A percentile compares a stretch with the other conserved stretches of the same genome.
Evolutionary conservation across 2,797 vertebrate genomes (phyloP).

Genomic region (Heterohyrax brucei): DNA sequence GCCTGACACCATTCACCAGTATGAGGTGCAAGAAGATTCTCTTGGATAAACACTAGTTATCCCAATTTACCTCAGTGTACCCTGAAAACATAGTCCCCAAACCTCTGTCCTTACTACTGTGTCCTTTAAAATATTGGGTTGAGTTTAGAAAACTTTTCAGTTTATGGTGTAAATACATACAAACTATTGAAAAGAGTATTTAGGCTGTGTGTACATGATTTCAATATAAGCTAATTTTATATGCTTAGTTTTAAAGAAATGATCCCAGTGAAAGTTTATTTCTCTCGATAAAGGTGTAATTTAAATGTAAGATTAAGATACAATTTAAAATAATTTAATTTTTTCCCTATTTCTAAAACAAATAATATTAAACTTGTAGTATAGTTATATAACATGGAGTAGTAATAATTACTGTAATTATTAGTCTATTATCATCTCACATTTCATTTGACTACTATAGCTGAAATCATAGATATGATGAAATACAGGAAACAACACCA

Average conservation of each 20-base stretch:
- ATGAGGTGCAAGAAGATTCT: no score
- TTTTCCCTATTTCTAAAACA: not conserved
- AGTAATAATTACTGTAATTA: not conserved
- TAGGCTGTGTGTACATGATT: not conserved
- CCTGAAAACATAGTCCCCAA: no score
- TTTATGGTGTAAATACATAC: no score
- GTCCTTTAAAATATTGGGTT: no score
- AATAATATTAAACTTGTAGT: not conserved
- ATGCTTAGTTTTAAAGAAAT: constrained; percentile 31
- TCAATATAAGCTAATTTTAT: constrained; percentile 11
- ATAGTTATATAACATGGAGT: not conserved
- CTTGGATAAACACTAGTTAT: no score
- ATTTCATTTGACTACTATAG: not conserved
- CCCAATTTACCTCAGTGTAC: no score
- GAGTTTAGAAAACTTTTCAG: no score
- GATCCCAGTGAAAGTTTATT: not conserved
- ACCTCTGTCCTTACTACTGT: no score
- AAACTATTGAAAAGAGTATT: not conserved
- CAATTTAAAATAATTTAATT: not conserved
- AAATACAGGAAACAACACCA: not conserved
- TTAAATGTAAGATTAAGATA: not conserved
- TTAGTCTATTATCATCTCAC: not conserved
- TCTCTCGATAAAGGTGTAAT: not conserved
- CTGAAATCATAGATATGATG: constrained; percentile 4
- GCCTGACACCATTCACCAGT: no score